Conservation (phyloP, 2,888 invertebrate genomes). For the Hanleya hanleyi region DNA sequence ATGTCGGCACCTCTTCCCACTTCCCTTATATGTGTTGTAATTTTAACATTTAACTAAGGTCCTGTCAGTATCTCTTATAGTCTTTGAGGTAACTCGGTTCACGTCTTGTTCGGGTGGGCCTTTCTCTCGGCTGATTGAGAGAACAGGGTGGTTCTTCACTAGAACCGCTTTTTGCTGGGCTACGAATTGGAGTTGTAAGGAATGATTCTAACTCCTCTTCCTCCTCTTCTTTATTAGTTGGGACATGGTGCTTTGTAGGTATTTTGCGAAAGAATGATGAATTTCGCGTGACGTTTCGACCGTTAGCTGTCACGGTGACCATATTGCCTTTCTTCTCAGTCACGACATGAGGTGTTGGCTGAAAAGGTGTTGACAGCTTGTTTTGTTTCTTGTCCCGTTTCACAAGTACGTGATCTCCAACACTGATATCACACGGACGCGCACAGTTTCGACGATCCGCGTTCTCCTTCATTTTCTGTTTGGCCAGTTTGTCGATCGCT, state of each 20-base stretch:
- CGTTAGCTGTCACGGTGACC: neutral
- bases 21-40: too few species aligned
- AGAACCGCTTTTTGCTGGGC: too few species aligned
- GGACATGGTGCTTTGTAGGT: neutral
- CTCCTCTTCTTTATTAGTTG: neutral
- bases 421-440: neutral
- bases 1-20: too few species aligned
- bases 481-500: neutral
- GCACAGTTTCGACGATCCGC: neutral
- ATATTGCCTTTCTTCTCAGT: neutral
- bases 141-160: too few species aligned
- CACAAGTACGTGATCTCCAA: neutral
- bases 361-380: neutral
- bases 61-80: too few species aligned
- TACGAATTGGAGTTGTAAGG: neutral
- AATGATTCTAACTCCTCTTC: neutral
- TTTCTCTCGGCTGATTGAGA: too few species aligned
- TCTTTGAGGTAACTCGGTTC: too few species aligned
- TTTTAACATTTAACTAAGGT: too few species aligned
- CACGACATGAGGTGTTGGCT: neutral
- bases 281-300: neutral
- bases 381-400: neutral
- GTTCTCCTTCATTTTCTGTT: slow-evolving; percentile 7
- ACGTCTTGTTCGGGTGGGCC: too few species aligned
- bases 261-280: neutral